Base-by-base conservation (phyloP, 1,140 invertebrate genomes). In the Halesus radiatus region DNA sequence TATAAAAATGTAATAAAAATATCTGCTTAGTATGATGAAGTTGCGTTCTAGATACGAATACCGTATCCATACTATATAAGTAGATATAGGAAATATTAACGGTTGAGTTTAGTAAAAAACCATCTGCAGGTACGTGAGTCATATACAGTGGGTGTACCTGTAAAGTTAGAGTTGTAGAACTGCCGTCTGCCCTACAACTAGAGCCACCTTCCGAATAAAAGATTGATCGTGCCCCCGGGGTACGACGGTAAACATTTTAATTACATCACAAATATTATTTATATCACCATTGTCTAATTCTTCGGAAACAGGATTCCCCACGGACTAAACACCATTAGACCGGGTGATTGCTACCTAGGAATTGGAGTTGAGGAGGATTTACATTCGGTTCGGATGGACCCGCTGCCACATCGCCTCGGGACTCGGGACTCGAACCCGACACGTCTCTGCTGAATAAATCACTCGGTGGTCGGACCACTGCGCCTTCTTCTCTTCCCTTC, bases 231-330 rank as follows among this genome's bases (percentile, higher is more conserved):
- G 72, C 53, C 72, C 72, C n/a, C 53, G 16, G 26, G 72, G 10
- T 16, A 58, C n/a, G 53, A 56, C 54, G 72, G 72, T 32, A 37
- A 75, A 75, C 72, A 75, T 75, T 75, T 75, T 75, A 75, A 75
- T 75, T 75, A 75, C 26, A 75, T 75, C 53, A 75, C 54, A 64
- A 66, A 77, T 53, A 77, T 77, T 64, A 77, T 77, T 77, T 77
- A 77, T 77, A 77, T 77, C 54, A 52, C 56, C 60, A 77, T 77
- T 77, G 75, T 77, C 45, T 37, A 54, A 77, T 77, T 77, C 15
- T 77, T 76, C n/a, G 32, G n/a, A 50, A 76, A 76, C 54, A 37
- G 74, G 58, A 76, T 76, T 76, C 74, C 58, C 8, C 8, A 8
- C 26, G 45, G 32, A 76, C 23, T 18, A 56, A 56, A 76, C 74